Conservation (phyloP, 2,113 vertebrate genomes). For the Myiagra hebetior region DNA sequence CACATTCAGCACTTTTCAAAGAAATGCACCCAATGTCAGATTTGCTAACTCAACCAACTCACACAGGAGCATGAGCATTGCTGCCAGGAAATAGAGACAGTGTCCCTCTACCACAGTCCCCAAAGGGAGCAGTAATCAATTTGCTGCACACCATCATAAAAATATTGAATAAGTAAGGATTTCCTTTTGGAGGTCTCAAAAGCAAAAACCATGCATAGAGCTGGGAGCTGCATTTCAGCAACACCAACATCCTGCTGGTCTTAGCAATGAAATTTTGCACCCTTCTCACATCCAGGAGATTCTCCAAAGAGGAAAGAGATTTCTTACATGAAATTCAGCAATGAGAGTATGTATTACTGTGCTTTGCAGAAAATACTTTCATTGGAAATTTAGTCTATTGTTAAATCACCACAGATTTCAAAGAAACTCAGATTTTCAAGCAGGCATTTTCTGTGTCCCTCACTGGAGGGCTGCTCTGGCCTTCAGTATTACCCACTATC, state of each 20-base stretch:
- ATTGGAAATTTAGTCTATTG: background rate
- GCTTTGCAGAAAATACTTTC: background rate
- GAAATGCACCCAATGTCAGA: background rate
- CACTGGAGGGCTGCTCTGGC: background rate
- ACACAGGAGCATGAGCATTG: background rate
- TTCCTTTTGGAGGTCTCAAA: background rate
- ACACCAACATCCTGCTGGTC: background rate
- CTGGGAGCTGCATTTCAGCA: background rate
- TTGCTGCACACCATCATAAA: background rate
- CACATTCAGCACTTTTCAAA: conserved; percentile 41
- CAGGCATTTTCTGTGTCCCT: background rate
- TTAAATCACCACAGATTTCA: background rate
- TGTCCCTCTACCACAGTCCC: background rate
- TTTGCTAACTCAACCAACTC: conserved; percentile 3
- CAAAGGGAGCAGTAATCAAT: background rate
- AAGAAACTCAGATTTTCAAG: background rate
- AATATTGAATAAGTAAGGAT: background rate
- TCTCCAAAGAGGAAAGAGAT: background rate
- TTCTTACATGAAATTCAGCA: background rate
- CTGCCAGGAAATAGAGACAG: background rate
- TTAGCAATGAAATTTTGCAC: background rate
- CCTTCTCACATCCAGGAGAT: background rate
- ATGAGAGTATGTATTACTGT: background rate
- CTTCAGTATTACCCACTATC: background rate
- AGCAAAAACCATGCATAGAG: background rate